Base-by-base conservation (phyloP, 2,888 invertebrate species). In the Rotaria macrura region DNA sequence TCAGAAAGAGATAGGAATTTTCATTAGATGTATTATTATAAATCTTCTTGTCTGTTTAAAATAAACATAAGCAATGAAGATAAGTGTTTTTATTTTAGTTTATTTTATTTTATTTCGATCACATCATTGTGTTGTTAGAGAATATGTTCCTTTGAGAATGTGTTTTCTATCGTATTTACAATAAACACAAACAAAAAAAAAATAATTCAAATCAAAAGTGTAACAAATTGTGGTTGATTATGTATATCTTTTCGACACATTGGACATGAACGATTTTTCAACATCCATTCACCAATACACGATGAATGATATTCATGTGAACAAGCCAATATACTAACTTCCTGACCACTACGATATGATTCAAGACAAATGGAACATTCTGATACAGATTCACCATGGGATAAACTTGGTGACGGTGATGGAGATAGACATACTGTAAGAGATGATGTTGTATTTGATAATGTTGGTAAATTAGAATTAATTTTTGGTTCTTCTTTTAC, bases 201-300 rank as follows among this genome's bases (percentile, higher is more conserved):
- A 34, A 29, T 20, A 20, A 65, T 65, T 65, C 65, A 79, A 79
- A 79, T 79, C 9, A 79, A n/a, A 40, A 79, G 23, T 25, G 79
- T 79, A 79, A 79, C 43, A 43, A 79, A 79, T 79, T 79, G 43
- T 43, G 79, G 43, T 79, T 79, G 79, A 79, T 79, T 43, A 43
- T 40, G 40, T 23, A 79, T 65, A 65, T 65, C 65, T 65, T 34
- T 79, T 43, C 79, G 79, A 79, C 79, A 79, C 40, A 79, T 79
- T 40, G 79, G 79, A 79, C 79, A 79, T n/a, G 79, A 79, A 79
- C 43, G 40, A 79, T 79, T 79, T 79, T 79, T 79, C n/a, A 43
- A 43, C 40, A 79, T 79, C 79, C 79, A 79, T 79, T 79, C 43
- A n/a, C 43, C 43, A 10, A 79, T 43, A 79, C 79, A 79, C 4